These are phyloP conservation scores for Trachymyrmex cornetzi DNA, from an alignment of 1,140 invertebrate genomes.

Conservation along the genomic window DNA sequence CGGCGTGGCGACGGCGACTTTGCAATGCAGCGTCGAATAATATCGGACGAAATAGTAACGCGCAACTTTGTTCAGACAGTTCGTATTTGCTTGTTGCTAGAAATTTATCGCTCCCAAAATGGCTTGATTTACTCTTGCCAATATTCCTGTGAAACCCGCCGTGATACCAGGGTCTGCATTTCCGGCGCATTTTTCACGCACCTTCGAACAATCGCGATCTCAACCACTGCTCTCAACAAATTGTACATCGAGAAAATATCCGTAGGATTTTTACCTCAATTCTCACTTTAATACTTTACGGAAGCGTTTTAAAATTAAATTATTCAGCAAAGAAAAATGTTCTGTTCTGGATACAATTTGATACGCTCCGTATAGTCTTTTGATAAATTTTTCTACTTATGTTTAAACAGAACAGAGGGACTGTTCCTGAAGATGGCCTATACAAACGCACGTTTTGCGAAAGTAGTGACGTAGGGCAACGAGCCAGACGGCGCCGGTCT, in stretches of 20 bases:
- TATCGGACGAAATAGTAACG: constrained; percentile 56
- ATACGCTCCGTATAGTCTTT: not conserved
- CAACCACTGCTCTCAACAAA: constrained; percentile 7
- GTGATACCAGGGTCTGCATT: constrained; percentile 25
- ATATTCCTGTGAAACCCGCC: constrained; percentile 33
- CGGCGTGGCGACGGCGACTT: constrained; percentile 12
- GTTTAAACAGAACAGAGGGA: not conserved
- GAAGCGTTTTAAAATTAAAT: not conserved
- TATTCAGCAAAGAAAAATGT: not conserved
- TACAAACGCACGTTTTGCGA: constrained; percentile 30
- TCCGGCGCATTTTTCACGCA: constrained; percentile 22
- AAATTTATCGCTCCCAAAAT: constrained; percentile 54
- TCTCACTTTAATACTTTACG: not conserved
- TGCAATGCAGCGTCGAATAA: constrained; percentile 23
- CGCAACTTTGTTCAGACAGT: constrained; percentile 60
- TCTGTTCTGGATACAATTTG: not conserved
- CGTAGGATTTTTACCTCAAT: not conserved
- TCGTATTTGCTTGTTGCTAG: constrained; percentile 56
- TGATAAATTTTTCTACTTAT: not conserved
- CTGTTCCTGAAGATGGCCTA: not conserved
- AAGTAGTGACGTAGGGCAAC: constrained; percentile 45
- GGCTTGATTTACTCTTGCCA: constrained; percentile 51
- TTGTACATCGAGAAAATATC: not conserved
- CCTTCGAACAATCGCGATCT: constrained; percentile 26
- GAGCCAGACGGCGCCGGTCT: constrained; percentile 62